phyloP scores from a whole-genome alignment of 2,113 vertebrate genomes.

The Penelope pileata region DNA sequence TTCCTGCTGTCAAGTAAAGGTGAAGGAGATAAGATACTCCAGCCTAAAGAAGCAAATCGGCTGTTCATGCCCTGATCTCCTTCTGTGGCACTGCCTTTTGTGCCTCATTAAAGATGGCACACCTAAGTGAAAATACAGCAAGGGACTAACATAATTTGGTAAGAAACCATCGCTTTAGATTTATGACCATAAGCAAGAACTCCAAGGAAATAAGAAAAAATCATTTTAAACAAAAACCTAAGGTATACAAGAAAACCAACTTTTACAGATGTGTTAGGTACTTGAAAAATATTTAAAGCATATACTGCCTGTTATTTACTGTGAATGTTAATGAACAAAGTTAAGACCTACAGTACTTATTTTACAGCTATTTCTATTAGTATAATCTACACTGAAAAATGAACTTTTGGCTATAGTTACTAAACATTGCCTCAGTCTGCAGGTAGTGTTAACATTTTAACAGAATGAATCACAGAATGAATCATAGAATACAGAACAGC shows the following conservation, averaged over 20 bases:
- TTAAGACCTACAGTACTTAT: background rate
- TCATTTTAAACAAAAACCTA: background rate
- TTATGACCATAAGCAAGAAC: background rate
- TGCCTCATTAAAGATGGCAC: background rate
- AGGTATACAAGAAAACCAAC: background rate
- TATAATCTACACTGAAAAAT: background rate
- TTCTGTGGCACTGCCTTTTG: background rate
- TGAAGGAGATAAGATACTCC: background rate
- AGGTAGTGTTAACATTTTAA: background rate
- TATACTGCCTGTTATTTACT: background rate
- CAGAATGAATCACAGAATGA: too few relatives aligned
- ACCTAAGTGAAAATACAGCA: accelerated
- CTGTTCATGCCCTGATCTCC: background rate
- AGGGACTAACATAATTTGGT: background rate
- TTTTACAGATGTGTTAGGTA: background rate
- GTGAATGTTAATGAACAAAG: too few relatives aligned
- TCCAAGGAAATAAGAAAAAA: background rate
- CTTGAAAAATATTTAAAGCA: background rate
- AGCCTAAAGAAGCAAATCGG: background rate
- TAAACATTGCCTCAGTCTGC: background rate
- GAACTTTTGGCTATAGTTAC: background rate
- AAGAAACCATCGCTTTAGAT: background rate
- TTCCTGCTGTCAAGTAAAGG: background rate
- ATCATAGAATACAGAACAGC: too few relatives aligned
- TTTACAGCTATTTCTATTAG: background rate